phyloP scores from a whole-genome alignment of 53 echinoderm and acorn worm species.

The Holothuria leucospilota region DNA sequence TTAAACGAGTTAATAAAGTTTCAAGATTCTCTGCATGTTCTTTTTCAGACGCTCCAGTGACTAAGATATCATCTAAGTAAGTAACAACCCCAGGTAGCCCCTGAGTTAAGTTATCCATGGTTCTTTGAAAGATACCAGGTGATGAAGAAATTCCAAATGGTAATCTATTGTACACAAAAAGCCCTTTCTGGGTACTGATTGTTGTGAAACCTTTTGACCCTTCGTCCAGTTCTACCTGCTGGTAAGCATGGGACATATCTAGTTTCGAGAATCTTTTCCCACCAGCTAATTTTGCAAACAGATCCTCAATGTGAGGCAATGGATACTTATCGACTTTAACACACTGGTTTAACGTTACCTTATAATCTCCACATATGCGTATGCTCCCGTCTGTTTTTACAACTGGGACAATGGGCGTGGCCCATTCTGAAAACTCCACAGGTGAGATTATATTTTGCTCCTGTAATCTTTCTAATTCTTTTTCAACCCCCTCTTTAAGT shows the following conservation, averaged over 20 bases:
- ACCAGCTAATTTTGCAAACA: conserved; percentile 65
- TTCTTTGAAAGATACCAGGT: conserved; percentile 75
- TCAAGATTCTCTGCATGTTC: conserved; percentile 65
- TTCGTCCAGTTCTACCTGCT: conserved; percentile 65
- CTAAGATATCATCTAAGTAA: conserved; percentile 36
- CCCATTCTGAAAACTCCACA: conserved; percentile 68
- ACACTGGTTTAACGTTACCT: conserved; percentile 61
- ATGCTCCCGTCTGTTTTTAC: conserved; percentile 59
- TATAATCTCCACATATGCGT: conserved; percentile 70
- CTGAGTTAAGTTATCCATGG: conserved; percentile 65
- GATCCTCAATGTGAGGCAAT: conserved; percentile 60
- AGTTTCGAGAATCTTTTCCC: conserved; percentile 70
- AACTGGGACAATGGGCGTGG: conserved; percentile 67
- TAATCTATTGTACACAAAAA: too few relatives aligned
- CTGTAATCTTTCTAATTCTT: conserved; percentile 52
- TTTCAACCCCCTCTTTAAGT: conserved; percentile 60
- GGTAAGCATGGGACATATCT: too few relatives aligned
- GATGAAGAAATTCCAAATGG: conserved; percentile 71
- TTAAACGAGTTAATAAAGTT: conserved; percentile 38
- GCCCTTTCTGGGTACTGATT: conserved; percentile 72
- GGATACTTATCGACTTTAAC: conserved; percentile 65
- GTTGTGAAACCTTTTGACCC: conserved; percentile 54
- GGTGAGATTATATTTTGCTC: conserved; percentile 55
- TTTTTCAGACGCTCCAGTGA: conserved; percentile 34
- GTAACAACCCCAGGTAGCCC: conserved; percentile 56